A percentile compares a stretch with the other conserved stretches of the same genome.
Evolutionary conservation across 2,113 vertebrate genomes (phyloP).

Genomic region (Crocuta crocuta): DNA sequence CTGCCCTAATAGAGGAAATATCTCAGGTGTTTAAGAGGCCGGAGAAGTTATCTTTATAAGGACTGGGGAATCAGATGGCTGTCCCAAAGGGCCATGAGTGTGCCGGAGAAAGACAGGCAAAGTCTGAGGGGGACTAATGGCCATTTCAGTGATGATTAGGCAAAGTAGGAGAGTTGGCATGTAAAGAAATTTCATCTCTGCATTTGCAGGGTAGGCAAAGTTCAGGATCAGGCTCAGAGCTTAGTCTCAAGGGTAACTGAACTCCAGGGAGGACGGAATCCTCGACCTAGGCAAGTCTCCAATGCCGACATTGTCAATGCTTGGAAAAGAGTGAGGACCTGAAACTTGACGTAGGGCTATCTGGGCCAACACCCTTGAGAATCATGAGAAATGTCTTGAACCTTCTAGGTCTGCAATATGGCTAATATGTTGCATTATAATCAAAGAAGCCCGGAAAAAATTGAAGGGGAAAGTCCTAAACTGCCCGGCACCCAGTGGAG

Average conservation of each 20-base stretch:
- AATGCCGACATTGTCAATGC: neutral
- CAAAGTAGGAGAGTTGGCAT: neutral
- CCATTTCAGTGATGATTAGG: neutral
- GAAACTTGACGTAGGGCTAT: neutral
- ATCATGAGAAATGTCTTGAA: neutral
- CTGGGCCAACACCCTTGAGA: neutral
- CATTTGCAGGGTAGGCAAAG: neutral
- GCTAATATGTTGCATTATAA: neutral
- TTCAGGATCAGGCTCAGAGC: neutral
- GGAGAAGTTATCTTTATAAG: too few species aligned
- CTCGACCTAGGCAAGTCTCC: neutral
- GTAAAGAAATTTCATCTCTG: neutral
- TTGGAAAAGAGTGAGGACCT: neutral
- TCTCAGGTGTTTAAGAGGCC: too few species aligned
- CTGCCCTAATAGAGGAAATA: accelerated
- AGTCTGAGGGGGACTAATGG: neutral
- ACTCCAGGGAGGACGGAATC: neutral
- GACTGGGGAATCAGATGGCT: neutral
- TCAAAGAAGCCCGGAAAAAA: neutral
- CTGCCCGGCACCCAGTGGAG: neutral
- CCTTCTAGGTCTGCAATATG: neutral
- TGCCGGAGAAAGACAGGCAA: neutral
- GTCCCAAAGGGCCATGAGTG: neutral
- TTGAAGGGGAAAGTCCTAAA: neutral
- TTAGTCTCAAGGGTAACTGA: neutral